Conservation (phyloP, 2,113 vertebrate species). For the Rhombomys opimus region DNA sequence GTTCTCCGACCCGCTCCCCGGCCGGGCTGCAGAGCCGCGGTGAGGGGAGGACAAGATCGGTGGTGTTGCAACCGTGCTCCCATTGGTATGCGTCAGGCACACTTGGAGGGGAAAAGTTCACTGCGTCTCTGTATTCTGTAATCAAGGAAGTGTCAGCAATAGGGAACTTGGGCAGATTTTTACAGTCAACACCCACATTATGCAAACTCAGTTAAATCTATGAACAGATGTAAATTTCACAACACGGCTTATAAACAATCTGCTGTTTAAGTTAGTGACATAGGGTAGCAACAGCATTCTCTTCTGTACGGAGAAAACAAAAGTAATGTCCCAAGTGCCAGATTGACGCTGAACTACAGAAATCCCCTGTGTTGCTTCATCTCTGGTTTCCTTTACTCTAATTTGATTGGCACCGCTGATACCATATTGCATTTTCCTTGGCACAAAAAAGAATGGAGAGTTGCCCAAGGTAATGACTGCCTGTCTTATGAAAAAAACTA, state of each 20-base stretch:
- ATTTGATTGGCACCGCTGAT: background rate
- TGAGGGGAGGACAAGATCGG: no score
- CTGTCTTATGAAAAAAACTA: background rate
- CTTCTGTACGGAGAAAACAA: conserved; percentile 45
- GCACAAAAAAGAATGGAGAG: background rate
- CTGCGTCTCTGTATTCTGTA: background rate
- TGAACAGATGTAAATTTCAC: conserved; percentile 66
- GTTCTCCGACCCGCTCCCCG: background rate
- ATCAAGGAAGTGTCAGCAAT: conserved; percentile 32
- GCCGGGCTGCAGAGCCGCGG: background rate
- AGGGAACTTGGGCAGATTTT: conserved; percentile 51
- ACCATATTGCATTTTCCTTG: background rate
- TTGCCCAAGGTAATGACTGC: background rate
- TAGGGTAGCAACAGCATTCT: conserved; percentile 29
- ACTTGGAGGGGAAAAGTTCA: background rate
- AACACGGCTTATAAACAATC: conserved; percentile 20
- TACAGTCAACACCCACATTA: conserved; percentile 11
- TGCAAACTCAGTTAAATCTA: conserved; percentile 44
- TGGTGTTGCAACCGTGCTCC: fast-evolving
- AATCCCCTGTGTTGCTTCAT: background rate
- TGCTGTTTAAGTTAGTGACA: conserved; percentile 28
- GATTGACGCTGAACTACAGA: background rate
- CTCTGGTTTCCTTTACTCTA: conserved; percentile 1
- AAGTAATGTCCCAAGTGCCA: background rate
- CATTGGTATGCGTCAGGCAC: background rate